Percentiles rank a stretch among this genome's conserved stretches.
Conservation (phyloP, 2,797 vertebrate species). For the Alectoris magna region DNA sequence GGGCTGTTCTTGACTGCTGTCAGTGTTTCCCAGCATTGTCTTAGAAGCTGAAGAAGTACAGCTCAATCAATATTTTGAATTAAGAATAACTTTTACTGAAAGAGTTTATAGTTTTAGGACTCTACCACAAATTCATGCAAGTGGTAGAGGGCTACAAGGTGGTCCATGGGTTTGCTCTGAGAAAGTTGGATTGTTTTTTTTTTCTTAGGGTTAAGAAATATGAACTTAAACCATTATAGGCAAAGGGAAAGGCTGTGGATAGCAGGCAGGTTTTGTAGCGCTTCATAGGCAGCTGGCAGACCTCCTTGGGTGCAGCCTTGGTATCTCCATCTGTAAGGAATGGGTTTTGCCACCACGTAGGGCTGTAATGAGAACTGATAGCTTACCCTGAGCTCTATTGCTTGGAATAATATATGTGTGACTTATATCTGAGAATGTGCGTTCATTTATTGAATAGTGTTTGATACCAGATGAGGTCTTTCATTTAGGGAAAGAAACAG, state of each 20-base stretch:
- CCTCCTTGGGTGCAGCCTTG: fast-evolving
- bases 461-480: not conserved
- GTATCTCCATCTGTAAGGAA: not conserved
- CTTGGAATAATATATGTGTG: fast-evolving
- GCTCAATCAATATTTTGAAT: not conserved
- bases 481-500: not conserved
- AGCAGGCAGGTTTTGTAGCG: not conserved
- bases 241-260: not conserved
- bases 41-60: not conserved
- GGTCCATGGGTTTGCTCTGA: not conserved
- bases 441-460: not conserved
- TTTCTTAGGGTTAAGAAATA: not conserved
- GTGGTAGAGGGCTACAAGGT: not conserved
- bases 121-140: not conserved
- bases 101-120: not conserved
- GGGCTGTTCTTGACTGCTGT: not conserved
- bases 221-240: not conserved
- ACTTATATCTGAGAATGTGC: fast-evolving
- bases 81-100: not conserved
- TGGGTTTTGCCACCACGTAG: not conserved
- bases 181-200: not conserved
- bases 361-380: not conserved
- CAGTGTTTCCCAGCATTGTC: not conserved
- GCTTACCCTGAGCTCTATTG: not conserved
- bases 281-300: not conserved